Evolutionary conservation across 2,888 invertebrate species (phyloP).

Genomic region (Slavum lentiscoides): DNA sequence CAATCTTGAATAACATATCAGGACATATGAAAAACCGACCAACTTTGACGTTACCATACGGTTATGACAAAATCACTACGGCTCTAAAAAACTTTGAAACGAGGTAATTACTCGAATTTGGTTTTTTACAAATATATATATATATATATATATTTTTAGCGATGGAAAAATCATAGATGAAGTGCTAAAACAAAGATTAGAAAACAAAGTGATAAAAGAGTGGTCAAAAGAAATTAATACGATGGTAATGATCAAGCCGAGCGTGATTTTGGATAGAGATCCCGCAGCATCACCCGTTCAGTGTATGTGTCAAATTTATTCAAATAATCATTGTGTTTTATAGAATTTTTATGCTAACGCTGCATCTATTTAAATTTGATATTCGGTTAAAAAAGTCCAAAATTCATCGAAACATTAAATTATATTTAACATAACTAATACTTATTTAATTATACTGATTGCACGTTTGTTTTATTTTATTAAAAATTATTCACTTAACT

Average conservation of each 20-base stretch:
- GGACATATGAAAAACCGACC: slow-evolving; percentile 15
- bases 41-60: slow-evolving; percentile 22
- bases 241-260: slow-evolving; percentile 17
- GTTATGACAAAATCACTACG: slow-evolving; percentile 13
- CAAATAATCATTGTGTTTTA: neutral
- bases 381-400: too few species aligned
- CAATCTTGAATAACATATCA: slow-evolving; percentile 11
- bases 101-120: slow-evolving; percentile 14
- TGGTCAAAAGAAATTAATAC: slow-evolving; percentile 34
- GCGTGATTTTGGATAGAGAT: slow-evolving; percentile 31
- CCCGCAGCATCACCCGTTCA: slow-evolving; percentile 11
- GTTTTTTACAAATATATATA: neutral
- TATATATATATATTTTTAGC: neutral
- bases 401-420: too few species aligned
- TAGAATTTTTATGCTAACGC: neutral
- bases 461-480: too few species aligned
- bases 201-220: slow-evolving; percentile 22
- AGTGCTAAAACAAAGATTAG: slow-evolving; percentile 40
- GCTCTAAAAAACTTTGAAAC: slow-evolving; percentile 29
- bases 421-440: too few species aligned
- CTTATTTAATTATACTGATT: too few species aligned
- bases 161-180: slow-evolving; percentile 30
- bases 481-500: too few species aligned
- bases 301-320: slow-evolving; percentile 5
- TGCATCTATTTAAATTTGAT: neutral